Evolutionary conservation across 2,888 invertebrate genomes (phyloP).

Genomic region (Molanna angustata): DNA sequence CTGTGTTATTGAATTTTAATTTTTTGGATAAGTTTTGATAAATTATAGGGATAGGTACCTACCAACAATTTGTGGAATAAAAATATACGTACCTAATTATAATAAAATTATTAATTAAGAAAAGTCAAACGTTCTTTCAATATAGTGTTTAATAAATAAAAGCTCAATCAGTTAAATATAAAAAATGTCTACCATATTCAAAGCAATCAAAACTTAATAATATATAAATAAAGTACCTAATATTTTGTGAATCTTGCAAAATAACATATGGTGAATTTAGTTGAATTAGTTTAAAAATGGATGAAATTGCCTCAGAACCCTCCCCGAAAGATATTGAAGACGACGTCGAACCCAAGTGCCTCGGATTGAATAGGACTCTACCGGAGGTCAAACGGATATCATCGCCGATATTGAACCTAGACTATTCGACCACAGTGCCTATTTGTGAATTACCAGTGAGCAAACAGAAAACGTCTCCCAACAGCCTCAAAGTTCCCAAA

Average conservation of each 20-base stretch:
- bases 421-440: slow-evolving; percentile 8
- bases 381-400: slow-evolving; percentile 6
- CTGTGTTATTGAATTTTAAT: too few species aligned
- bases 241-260: not conserved
- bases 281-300: slow-evolving; percentile 17
- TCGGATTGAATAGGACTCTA: not conserved
- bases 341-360: slow-evolving; percentile 4
- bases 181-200: too few species aligned
- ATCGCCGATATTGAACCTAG: slow-evolving; percentile 15
- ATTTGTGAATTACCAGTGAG: not conserved
- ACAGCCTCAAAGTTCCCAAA: slow-evolving; percentile 51
- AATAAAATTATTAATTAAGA: too few species aligned
- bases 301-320: slow-evolving; percentile 5
- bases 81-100: too few species aligned
- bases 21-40: too few species aligned
- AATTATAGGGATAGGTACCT: too few species aligned
- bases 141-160: too few species aligned
- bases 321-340: not conserved
- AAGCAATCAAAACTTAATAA: not conserved
- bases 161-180: too few species aligned
- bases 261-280: too few species aligned
- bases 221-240: not conserved
- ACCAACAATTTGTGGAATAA: too few species aligned
- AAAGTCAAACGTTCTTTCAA: too few species aligned
- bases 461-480: slow-evolving; percentile 19